Evolutionary conservation across 1,140 invertebrate species (phyloP).

Genomic region (Drosophila nannoptera): DNA sequence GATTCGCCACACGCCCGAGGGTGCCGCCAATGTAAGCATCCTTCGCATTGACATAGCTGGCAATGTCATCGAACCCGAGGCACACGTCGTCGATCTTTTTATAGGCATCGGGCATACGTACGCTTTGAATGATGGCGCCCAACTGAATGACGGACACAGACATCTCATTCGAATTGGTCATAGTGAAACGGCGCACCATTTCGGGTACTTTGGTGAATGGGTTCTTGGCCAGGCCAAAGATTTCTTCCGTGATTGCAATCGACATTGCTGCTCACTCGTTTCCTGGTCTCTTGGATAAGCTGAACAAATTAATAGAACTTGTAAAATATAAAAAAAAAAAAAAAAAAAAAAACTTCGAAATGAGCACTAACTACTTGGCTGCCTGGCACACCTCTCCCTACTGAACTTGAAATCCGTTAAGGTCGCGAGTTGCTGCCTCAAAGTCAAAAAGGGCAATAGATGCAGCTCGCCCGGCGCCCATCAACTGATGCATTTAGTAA

Average conservation of each 20-base stretch:
- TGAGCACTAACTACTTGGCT: slow-evolving; percentile 45
- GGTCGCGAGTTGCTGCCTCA: slow-evolving; percentile 47
- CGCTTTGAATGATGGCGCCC: slow-evolving; percentile 88
- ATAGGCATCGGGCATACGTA: slow-evolving; percentile 86
- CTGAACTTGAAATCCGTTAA: slow-evolving; percentile 51
- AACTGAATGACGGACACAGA: slow-evolving; percentile 84
- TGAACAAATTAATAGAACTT: slow-evolving; percentile 24
- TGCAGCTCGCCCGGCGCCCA: slow-evolving; percentile 7
- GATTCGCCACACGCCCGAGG: slow-evolving; percentile 92
- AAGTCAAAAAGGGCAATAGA: slow-evolving; percentile 59
- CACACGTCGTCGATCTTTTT: slow-evolving; percentile 85
- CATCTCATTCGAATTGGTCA: slow-evolving; percentile 82
- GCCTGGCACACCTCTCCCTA: slow-evolving; percentile 28
- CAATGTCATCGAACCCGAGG: slow-evolving; percentile 88
- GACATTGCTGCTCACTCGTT: slow-evolving; percentile 33
- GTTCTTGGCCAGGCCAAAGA: slow-evolving; percentile 64
- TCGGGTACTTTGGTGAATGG: slow-evolving; percentile 73
- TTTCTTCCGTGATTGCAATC: slow-evolving; percentile 59
- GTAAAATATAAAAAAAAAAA: too few relatives aligned
- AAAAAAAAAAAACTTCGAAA: too few relatives aligned
- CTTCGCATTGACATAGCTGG: slow-evolving; percentile 71
- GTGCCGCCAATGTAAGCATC: slow-evolving; percentile 92
- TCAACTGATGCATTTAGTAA: slow-evolving; percentile 22
- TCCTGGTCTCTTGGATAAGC: slow-evolving; percentile 2
- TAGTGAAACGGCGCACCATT: slow-evolving; percentile 81